Conservation (phyloP, 2,113 vertebrate genomes). For the Rynchops niger region DNA sequence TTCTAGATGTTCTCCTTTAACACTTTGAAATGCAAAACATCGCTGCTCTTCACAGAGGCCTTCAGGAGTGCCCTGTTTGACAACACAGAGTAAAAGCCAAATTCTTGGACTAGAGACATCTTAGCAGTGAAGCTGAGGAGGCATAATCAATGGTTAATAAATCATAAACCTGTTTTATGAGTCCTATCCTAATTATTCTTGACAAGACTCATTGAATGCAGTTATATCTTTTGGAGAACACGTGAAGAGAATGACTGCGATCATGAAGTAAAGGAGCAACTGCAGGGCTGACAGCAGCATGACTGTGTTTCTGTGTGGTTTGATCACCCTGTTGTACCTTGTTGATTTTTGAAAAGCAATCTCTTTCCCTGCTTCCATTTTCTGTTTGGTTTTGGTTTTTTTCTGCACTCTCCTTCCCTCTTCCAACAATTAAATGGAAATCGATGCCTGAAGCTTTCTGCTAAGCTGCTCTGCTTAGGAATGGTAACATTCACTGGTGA, state of each 20-base stretch:
- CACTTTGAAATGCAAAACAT: background rate
- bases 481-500: background rate
- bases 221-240: background rate
- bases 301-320: background rate
- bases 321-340: background rate
- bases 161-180: background rate
- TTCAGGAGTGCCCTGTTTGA: background rate
- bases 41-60: background rate
- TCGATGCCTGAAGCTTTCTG: background rate
- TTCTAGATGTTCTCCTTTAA: background rate
- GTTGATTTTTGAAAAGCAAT: background rate
- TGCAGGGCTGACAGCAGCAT: background rate
- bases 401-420: background rate
- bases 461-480: background rate
- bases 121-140: background rate
- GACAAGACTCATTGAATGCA: background rate
- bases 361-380: background rate
- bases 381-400: background rate
- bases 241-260: accelerated
- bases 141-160: background rate
- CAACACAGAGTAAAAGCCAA: background rate
- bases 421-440: background rate
- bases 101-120: background rate
- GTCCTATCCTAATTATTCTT: background rate
- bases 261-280: background rate